Base-by-base conservation (phyloP, 2,888 invertebrate species). In the Ceramica pisi region DNA sequence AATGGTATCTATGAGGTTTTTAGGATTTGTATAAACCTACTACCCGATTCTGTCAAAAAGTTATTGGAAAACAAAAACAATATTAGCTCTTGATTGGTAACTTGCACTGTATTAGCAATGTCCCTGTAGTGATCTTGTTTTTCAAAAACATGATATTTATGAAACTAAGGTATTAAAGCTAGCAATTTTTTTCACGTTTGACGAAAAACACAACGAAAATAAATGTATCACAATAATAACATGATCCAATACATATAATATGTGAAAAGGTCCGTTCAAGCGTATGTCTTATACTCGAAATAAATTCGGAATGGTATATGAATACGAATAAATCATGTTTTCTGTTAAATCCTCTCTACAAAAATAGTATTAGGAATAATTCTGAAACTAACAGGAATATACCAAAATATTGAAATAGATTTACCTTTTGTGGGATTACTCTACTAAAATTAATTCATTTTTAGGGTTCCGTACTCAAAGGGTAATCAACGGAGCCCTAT, bases 341-440 rank as follows among this genome's bases (percentile, higher is more conserved):
- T 60, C 55, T 57, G 63, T 48, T 35, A 19, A 53, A 41, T 41
- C 41, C 1, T 12, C 12, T 12, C 16, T 26, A 41, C n/a, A 0
- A 14, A 59, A 53, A 23, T 41, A 63, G n/a, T n/a, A n/a, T n/a
- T 31, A 31, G 31, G 2, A 31, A 31, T 31, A 31, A 5, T 31
- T 31, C 31, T 31, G 31, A 31, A 31, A 31, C 31, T 31, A 31
- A 31, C 12, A 19, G 16, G 16, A 59, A 59, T 59, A 53, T 46
- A 46, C 4, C 16, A 21, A 26, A 44, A 41, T 55, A 41, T 56
- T 44, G 16, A 56, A 35, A 21, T 26, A 21, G 35, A 23, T 35
- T 62, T 46, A 63, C 51, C 73, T 63, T 73, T 73, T 71, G 14
- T 19, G 6, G 64, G 64, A 63, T 73, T 71, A 63, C 4, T 44